Conservation (phyloP, 2,888 invertebrate genomes). For the Drosophila tanythrix region DNA sequence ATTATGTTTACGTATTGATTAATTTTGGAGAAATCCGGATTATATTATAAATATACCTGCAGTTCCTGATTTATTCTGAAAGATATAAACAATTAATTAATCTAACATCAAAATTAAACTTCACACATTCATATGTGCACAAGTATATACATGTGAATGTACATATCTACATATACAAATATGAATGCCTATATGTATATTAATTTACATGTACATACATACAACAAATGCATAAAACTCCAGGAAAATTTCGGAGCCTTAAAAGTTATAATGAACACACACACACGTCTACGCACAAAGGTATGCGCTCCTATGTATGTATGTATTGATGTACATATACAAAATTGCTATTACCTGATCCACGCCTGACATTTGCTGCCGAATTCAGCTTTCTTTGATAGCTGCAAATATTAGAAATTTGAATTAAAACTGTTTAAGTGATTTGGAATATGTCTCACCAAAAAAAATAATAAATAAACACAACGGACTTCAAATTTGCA, state of each 20-base stretch:
- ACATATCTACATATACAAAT: constrained; percentile 4
- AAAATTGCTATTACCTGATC: constrained; percentile 89
- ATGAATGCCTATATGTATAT: neutral
- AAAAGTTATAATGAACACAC: constrained; percentile 6
- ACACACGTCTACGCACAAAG: constrained; percentile 13
- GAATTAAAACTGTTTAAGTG: neutral
- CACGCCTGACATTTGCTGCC: constrained; percentile 94
- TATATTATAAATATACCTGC: constrained; percentile 71
- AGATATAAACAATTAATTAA: constrained; percentile 43
- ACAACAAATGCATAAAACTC: constrained; percentile 2
- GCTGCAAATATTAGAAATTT: constrained; percentile 49
- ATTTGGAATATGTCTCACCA: constrained; percentile 59
- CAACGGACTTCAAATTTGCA: constrained; percentile 62
- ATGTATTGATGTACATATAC: constrained; percentile 44
- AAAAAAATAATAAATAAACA: constrained; percentile 76
- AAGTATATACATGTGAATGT: neutral
- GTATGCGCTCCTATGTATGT: constrained; percentile 14
- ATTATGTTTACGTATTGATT: constrained; percentile 5
- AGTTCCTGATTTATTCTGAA: constrained; percentile 82
- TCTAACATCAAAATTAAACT: constrained; percentile 1
- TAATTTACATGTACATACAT: neutral
- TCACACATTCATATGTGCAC: neutral
- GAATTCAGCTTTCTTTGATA: constrained; percentile 76
- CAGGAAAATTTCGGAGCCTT: constrained; percentile 8
- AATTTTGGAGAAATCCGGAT: constrained; percentile 2